Evolutionary conservation across 2,113 vertebrate genomes (phyloP), one percentile per base, ranked within the genome.

Genomic region (Rutilus rutilus): DNA sequence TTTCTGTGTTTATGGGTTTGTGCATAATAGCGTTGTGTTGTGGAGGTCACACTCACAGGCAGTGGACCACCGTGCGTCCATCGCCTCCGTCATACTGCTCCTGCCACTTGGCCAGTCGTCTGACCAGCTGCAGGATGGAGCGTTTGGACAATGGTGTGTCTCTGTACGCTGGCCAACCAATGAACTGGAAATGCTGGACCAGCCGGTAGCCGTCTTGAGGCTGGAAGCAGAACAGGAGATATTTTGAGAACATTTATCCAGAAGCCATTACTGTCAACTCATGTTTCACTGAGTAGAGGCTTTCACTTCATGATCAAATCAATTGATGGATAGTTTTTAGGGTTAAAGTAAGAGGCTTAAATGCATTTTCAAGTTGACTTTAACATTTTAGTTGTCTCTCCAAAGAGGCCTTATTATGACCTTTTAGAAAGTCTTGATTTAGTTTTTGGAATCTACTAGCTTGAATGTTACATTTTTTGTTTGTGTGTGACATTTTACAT

Each of bases 101-200:
- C 92, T 99, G 98, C 98, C 98, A 99, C 92, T 98, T 98, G 85
- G 98, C 97, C 93, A 99, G 87, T 87, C 97, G 92, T 64, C 97
- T 88, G 57, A 98, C 97, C 93, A 97, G 93, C 92, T 99, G 98
- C 62, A 99, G 95, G 87, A 99, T 95, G 25, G 98, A 99, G 87
- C 97, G 97, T 65, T 99, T 99, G 45, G 98, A 99, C 65, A 97
- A 96, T 0, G 98, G 97, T 0, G 95, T 99, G 94, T 99, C 97
- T 90, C 97, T 93, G 93, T 99, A 98, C 0, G 97, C 97, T 0
- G 98, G 98, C 98, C 98, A 99, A 89, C 97, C 98, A 1, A 99
- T 97, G 93, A 98, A 99, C 94, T 99, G 98, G 87, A 99, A 97
- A 89, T 99, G 98, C 94, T 99, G 98, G 69, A 99, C 98, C 65